phyloP scores from a whole-genome alignment of 2,888 invertebrate genomes.

The Argyresthia goedartella region DNA sequence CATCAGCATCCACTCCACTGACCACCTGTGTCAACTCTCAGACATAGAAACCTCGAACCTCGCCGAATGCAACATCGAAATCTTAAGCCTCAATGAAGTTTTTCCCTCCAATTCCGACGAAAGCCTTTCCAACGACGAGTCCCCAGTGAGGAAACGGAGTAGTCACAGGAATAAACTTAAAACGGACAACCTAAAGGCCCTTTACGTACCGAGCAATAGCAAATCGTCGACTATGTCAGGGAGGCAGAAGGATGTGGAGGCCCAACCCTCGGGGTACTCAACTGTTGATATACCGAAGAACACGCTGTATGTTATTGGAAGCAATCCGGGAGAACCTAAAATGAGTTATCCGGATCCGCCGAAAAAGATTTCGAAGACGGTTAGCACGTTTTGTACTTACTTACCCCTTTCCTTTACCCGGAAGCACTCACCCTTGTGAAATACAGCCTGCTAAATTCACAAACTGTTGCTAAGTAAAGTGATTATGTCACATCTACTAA shows the following conservation, averaged over 20 bases:
- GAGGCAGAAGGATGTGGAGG: slow-evolving; percentile 37
- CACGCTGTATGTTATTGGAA: slow-evolving; percentile 57
- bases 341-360: slow-evolving; percentile 56
- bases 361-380: slow-evolving; percentile 60
- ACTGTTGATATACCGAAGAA: slow-evolving; percentile 57
- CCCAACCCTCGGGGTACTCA: slow-evolving; percentile 42
- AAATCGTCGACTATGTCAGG: slow-evolving; percentile 49
- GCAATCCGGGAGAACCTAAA: slow-evolving; percentile 62
- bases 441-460: too few species aligned
- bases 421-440: too few species aligned
- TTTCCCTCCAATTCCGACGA: slow-evolving; percentile 64
- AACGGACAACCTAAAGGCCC: slow-evolving; percentile 20
- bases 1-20: slow-evolving; percentile 62
- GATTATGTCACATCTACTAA: too few species aligned
- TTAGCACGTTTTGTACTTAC: slow-evolving; percentile 17
- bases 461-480: too few species aligned
- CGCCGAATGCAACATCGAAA: slow-evolving; percentile 58
- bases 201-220: slow-evolving; percentile 52
- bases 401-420: too few species aligned
- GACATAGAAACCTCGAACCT: slow-evolving; percentile 34
- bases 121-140: slow-evolving; percentile 49
- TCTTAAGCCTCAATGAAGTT: slow-evolving; percentile 54
- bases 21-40: slow-evolving; percentile 51
- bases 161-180: slow-evolving; percentile 24
- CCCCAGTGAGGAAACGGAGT: slow-evolving; percentile 30